These are phyloP conservation scores for Formica selysi DNA, from an alignment of 1,140 invertebrate genomes.

Conservation along the genomic window DNA sequence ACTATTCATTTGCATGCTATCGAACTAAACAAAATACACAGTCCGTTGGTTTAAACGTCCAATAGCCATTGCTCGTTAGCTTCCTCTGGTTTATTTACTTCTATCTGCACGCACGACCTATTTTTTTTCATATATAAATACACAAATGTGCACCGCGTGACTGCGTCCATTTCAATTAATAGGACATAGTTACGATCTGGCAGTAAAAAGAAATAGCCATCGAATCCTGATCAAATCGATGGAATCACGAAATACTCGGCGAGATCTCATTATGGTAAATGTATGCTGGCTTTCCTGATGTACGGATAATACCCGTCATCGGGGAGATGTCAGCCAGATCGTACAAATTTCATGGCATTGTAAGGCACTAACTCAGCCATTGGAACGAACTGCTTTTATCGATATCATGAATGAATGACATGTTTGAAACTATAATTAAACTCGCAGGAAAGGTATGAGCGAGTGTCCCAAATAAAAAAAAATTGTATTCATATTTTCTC, in stretches of 20 bases:
- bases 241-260: conserved; percentile 10
- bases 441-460: background rate
- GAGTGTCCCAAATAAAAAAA: background rate
- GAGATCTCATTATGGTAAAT: conserved; percentile 62
- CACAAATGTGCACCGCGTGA: background rate
- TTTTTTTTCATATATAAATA: background rate
- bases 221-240: conserved; percentile 37
- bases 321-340: conserved; percentile 62
- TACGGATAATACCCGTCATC: conserved; percentile 59
- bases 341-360: conserved; percentile 60
- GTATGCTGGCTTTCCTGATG: conserved; percentile 63
- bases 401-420: conserved; percentile 49
- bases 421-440: conserved; percentile 59
- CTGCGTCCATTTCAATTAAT: conserved; percentile 68
- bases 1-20: conserved; percentile 55
- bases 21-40: conserved; percentile 59
- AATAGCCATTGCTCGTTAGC: conserved; percentile 37
- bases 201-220: conserved; percentile 42
- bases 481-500: background rate
- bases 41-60: conserved; percentile 32
- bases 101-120: conserved; percentile 31
- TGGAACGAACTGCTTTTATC: conserved; percentile 42
- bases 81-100: conserved; percentile 48
- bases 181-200: conserved; percentile 17
- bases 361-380: conserved; percentile 61